Percentiles rank a stretch among this genome's conserved stretches.
These are phyloP conservation scores for Hydrolagus colliei DNA, from an alignment of 2,797 vertebrate genomes.

Conservation along the genomic window DNA sequence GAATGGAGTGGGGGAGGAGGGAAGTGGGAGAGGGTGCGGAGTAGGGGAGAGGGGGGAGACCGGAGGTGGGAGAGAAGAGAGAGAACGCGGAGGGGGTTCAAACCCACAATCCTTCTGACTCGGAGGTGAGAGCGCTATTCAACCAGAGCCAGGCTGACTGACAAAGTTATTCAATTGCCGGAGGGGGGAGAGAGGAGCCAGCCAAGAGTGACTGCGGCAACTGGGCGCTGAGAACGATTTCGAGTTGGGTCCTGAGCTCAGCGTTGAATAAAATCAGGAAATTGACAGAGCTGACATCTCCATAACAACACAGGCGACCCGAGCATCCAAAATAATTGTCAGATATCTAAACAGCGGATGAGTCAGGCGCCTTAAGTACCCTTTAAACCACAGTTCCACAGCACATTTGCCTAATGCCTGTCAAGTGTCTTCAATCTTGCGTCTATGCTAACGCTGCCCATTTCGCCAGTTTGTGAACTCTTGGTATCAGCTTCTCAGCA, in stretches of 20 bases:
- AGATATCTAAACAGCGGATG: not conserved
- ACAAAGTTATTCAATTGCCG: too few relatives aligned
- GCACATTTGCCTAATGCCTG: not conserved
- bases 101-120: too few relatives aligned
- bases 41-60: not conserved
- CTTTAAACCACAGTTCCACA: not conserved
- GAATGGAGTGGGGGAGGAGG: not conserved
- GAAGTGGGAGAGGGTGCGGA: too few relatives aligned
- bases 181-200: too few relatives aligned
- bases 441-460: not conserved
- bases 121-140: too few relatives aligned
- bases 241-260: not conserved
- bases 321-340: not conserved
- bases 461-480: not conserved
- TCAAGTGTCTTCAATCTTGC: slow-evolving; percentile 8
- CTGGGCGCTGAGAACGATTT: not conserved
- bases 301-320: not conserved
- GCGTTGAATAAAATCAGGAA: not conserved
- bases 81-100: too few relatives aligned
- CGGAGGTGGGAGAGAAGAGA: too few relatives aligned
- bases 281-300: not conserved
- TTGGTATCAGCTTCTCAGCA: not conserved
- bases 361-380: not conserved
- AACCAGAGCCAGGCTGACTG: too few relatives aligned
- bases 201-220: not conserved